phyloP scores from a whole-genome alignment of 2,797 vertebrate genomes.

The Ambastaia sidthimunki region DNA sequence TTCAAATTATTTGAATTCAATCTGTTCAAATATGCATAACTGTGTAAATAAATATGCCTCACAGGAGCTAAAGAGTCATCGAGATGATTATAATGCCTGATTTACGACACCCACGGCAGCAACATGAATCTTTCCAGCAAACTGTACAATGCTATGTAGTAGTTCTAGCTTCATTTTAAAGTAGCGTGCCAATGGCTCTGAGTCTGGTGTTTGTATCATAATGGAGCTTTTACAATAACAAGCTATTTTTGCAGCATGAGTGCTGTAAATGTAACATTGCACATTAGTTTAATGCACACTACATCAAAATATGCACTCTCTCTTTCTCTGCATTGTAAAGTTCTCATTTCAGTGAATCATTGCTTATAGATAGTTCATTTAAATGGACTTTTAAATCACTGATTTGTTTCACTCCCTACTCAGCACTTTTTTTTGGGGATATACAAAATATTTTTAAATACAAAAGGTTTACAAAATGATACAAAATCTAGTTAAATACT shows the following conservation, averaged over 20 bases:
- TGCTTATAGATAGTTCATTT: background rate
- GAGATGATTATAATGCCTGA: slow-evolving; percentile 19
- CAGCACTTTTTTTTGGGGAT: background rate
- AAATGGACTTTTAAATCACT: background rate
- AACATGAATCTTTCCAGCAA: slow-evolving; percentile 6
- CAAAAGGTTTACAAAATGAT: background rate
- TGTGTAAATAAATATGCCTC: slow-evolving; percentile 78
- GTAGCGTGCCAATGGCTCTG: background rate
- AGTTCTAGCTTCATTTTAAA: background rate
- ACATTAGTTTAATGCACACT: background rate
- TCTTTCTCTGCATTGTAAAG: background rate
- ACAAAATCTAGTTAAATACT: background rate
- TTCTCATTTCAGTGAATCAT: background rate
- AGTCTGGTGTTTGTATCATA: background rate
- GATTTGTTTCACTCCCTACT: background rate
- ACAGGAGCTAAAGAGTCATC: slow-evolving; percentile 54
- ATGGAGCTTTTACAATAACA: background rate
- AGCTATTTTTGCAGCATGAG: background rate
- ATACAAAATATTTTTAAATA: background rate
- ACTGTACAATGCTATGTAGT: too few species aligned
- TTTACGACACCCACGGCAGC: slow-evolving; percentile 15
- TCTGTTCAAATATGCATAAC: slow-evolving; percentile 76
- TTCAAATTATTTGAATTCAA: slow-evolving; percentile 73
- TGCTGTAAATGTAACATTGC: slow-evolving; percentile 8
- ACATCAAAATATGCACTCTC: background rate